Conservation (phyloP, 1,140 invertebrate species). For the Drosophila nigrodunni region DNA sequence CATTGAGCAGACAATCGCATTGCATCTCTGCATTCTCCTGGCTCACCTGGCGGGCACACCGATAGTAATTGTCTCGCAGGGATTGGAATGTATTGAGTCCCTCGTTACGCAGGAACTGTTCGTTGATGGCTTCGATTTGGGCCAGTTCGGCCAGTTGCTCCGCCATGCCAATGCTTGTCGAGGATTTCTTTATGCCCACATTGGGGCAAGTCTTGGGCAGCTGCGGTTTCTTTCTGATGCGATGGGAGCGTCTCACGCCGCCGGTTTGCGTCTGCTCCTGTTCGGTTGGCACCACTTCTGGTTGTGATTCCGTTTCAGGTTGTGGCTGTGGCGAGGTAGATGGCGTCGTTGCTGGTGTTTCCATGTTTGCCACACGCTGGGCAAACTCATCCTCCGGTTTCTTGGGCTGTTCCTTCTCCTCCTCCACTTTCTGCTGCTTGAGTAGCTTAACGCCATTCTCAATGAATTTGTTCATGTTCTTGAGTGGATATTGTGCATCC, state of each 20-base stretch:
- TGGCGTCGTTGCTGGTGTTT: slow-evolving; percentile 56
- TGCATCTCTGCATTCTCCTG: slow-evolving; percentile 97
- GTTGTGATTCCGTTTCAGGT: not conserved
- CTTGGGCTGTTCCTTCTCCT: slow-evolving; percentile 23
- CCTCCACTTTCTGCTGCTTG: not conserved
- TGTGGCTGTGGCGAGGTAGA: slow-evolving; percentile 46
- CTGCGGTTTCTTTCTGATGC: slow-evolving; percentile 76
- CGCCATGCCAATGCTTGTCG: slow-evolving; percentile 51
- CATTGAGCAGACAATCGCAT: slow-evolving; percentile 96
- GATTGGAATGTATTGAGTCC: slow-evolving; percentile 92
- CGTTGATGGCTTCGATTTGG: slow-evolving; percentile 71
- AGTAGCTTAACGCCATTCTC: slow-evolving; percentile 71
- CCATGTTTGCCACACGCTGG: slow-evolving; percentile 54
- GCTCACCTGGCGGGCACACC: slow-evolving; percentile 90
- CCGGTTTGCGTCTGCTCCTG: not conserved
- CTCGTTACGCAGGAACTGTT: slow-evolving; percentile 84
- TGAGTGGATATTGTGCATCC: slow-evolving; percentile 56
- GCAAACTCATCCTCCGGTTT: slow-evolving; percentile 46
- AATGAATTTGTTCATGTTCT: slow-evolving; percentile 75
- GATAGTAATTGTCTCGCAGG: slow-evolving; percentile 94
- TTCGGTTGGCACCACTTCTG: not conserved
- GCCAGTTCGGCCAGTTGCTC: slow-evolving; percentile 72
- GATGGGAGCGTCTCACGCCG: slow-evolving; percentile 74
- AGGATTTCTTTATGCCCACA: not conserved
- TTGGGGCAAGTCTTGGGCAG: slow-evolving; percentile 50